Base-by-base conservation (phyloP, 1,140 invertebrate genomes). In the Druon quercuslanigerum region DNA sequence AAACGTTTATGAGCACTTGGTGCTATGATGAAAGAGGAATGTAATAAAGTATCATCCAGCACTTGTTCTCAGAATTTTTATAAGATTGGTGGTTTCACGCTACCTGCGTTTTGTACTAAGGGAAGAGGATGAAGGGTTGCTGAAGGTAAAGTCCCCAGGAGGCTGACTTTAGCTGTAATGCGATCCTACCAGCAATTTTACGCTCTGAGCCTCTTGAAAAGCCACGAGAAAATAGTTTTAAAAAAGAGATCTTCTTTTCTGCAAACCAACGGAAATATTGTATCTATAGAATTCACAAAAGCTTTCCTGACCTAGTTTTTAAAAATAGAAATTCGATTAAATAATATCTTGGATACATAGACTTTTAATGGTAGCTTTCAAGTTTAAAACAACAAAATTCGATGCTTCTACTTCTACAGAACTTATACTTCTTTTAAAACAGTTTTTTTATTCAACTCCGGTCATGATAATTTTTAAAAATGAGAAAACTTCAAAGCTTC, bases 111-210 rank as follows among this genome's bases (percentile, higher is more conserved):
- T 20, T 51, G 73, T 50, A n/a, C 33, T 50, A 73, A 54, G 52
- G 50, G 54, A 73, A 72, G 57, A 46, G 20, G 51, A 14, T 70
- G 25, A 73, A 72, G 71, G 57, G 25, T 75, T 54, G 56, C 73
- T 46, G 71, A 66, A 71, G 73, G 56, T 71, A 66, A 46, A 51
- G 20, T 71, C 74, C 81, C 72, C 85, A 81, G 72, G 79, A 83
- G 83, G 79, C 52, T 57, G 72, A 74, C 70, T 78, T 80, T 79
- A 75, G 70, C 77, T 82, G 80, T 87, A 87, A 87, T 83, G 71
- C 79, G 75, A 84, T 86, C 80, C 79, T 81, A 71, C 80, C 71
- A 60, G 83, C 83, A 87, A 87, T 87, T 87, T 87, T 87, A 87
- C 85, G 85, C 84, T 86, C 77, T 75, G 74, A 75, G 77, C 80